Percentiles rank a stretch among this genome's conserved stretches.
These are phyloP conservation scores for Lutjanus campechanus DNA, from an alignment of 2,797 vertebrate genomes.

Conservation along the genomic window DNA sequence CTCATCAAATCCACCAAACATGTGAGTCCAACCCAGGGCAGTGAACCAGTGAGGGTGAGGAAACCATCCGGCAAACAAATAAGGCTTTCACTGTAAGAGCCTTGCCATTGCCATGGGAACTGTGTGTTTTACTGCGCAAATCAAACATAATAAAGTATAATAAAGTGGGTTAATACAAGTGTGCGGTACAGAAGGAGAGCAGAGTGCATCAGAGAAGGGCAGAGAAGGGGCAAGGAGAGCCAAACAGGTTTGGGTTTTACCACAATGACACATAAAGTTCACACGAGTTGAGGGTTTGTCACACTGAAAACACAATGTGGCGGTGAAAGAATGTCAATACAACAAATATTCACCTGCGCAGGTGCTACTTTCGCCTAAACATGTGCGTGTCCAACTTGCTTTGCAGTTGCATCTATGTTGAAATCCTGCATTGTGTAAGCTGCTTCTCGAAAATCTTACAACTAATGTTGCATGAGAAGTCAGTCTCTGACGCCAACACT, in stretches of 20 bases:
- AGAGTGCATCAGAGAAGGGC: constrained; percentile 34
- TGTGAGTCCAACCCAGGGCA: constrained; percentile 67
- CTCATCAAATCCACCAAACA: constrained; percentile 73
- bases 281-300: constrained; percentile 26
- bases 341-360: constrained; percentile 22
- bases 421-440: constrained; percentile 32
- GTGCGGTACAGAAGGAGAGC: constrained; percentile 41
- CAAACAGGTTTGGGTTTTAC: constrained; percentile 24
- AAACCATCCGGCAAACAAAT: constrained; percentile 73
- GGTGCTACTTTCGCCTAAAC: constrained; percentile 4
- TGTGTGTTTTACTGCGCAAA: constrained; percentile 75
- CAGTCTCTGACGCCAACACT: constrained; percentile 13
- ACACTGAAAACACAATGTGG: constrained; percentile 15
- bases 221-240: constrained; percentile 30
- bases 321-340: constrained; percentile 27
- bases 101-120: constrained; percentile 74
- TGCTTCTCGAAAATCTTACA: not conserved
- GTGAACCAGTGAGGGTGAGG: constrained; percentile 67
- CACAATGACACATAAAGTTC: constrained; percentile 27
- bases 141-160: constrained; percentile 76
- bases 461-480: constrained; percentile 27
- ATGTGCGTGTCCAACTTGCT: not conserved
- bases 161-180: constrained; percentile 63
- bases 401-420: constrained; percentile 6
- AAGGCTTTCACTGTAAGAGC: constrained; percentile 70